phyloP scores from a whole-genome alignment of 1,140 invertebrate species.

The Temnothorax nylanderi region DNA sequence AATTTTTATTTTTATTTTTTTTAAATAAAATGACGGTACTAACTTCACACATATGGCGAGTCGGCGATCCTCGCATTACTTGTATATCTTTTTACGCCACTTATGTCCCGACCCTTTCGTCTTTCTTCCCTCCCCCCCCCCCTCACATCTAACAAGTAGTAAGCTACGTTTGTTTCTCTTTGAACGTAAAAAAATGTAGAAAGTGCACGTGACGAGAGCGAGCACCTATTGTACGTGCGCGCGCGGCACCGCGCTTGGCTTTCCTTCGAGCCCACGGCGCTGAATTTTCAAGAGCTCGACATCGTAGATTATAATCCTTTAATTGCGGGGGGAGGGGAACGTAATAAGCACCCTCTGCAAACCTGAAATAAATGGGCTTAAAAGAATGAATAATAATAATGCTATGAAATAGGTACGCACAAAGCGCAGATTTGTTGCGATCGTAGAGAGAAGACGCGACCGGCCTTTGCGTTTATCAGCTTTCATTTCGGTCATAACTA shows the following conservation, averaged over 20 bases:
- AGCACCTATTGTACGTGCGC: not conserved
- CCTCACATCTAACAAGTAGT: too few relatives aligned
- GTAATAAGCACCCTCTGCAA: slow-evolving; percentile 23
- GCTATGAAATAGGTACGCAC: not conserved
- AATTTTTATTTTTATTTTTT: too few relatives aligned
- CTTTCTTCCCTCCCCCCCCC: not conserved
- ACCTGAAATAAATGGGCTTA: slow-evolving; percentile 34
- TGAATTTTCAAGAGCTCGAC: slow-evolving; percentile 26
- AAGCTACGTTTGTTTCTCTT: not conserved
- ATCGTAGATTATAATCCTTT: slow-evolving; percentile 34
- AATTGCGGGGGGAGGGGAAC: not conserved
- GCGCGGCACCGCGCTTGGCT: not conserved
- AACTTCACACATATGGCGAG: too few relatives aligned
- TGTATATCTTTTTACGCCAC: not conserved
- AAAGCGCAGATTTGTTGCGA: not conserved
- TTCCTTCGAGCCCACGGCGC: slow-evolving; percentile 21
- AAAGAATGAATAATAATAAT: slow-evolving; percentile 26
- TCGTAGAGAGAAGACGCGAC: not conserved
- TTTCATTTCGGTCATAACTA: not conserved
- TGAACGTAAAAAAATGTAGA: slow-evolving; percentile 1
- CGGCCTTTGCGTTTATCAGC: not conserved
- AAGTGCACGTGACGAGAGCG: slow-evolving; percentile 8
- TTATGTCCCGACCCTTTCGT: not conserved
- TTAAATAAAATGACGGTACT: too few relatives aligned
- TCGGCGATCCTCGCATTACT: slow-evolving; percentile 2